These are phyloP conservation scores for Garrulus glandarius DNA, from an alignment of 2,797 vertebrate species.

Conservation along the genomic window DNA sequence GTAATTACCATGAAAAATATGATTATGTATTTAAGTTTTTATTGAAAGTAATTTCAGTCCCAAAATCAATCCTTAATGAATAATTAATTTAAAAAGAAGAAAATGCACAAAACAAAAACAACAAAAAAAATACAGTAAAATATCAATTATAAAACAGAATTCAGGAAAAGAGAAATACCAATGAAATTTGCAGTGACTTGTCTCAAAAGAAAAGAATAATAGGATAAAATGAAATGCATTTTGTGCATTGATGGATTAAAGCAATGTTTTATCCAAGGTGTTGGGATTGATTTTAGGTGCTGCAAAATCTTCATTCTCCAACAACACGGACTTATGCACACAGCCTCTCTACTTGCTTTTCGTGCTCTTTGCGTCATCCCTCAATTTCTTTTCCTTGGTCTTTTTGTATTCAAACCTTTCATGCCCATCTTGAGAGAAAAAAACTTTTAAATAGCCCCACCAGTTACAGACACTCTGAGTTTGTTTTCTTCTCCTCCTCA, in stretches of 20 bases:
- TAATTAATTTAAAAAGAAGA: conserved; percentile 33
- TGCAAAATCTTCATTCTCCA: neutral
- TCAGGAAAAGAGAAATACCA: neutral
- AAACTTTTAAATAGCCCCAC: neutral
- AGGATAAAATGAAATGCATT: neutral
- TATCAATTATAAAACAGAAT: neutral
- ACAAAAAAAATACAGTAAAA: neutral
- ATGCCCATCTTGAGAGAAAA: neutral
- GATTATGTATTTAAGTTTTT: conserved; percentile 30
- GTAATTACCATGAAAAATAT: conserved; percentile 53
- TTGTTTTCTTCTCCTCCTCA: neutral
- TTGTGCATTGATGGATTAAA: neutral
- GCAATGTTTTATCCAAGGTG: neutral
- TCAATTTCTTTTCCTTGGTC: neutral
- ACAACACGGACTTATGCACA: rapidly evolving
- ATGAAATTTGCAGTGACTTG: neutral
- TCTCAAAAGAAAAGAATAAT: neutral
- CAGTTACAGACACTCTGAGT: neutral
- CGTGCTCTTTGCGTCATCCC: neutral
- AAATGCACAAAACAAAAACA: neutral
- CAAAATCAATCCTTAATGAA: conserved; percentile 40
- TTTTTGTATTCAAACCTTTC: neutral
- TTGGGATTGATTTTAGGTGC: neutral
- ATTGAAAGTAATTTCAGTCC: conserved; percentile 27
- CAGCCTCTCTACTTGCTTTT: neutral